A percentile compares a stretch with the other conserved stretches of the same genome.
These are phyloP conservation scores for Allacma fusca DNA, from an alignment of 2,888 invertebrate species.

Conservation along the genomic window DNA sequence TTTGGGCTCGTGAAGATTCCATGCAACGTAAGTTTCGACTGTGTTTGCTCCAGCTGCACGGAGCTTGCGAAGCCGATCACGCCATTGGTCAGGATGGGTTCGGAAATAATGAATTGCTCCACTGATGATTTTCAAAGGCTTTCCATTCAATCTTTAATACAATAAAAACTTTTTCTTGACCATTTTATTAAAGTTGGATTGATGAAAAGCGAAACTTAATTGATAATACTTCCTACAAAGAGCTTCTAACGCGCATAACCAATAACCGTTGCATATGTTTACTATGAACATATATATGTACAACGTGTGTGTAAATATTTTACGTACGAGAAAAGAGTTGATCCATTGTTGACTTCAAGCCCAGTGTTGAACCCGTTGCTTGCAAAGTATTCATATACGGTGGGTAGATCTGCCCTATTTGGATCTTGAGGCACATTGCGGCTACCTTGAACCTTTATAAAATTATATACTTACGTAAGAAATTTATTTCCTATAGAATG, in stretches of 20 bases:
- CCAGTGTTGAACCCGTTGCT: conserved; percentile 63
- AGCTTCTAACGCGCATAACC: neutral
- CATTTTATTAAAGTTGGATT: neutral
- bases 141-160: conserved; percentile 65
- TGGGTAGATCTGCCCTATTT: conserved; percentile 59
- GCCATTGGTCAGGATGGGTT: conserved; percentile 67
- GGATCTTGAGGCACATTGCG: conserved; percentile 20
- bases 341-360: conserved; percentile 61
- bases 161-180: neutral
- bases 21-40: conserved; percentile 63
- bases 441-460: conserved; percentile 2
- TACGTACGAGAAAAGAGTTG: neutral
- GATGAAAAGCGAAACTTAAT: too few species aligned
- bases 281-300: too few species aligned
- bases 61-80: conserved; percentile 67
- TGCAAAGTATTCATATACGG: conserved; percentile 67
- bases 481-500: neutral
- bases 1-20: conserved; percentile 66
- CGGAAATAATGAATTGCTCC: conserved; percentile 70
- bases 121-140: conserved; percentile 65
- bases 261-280: too few species aligned
- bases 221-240: too few species aligned
- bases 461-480: neutral
- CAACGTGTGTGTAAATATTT: neutral
- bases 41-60: conserved; percentile 68